Evolutionary conservation across 2,797 vertebrate genomes (phyloP).

Genomic region (Lemur catta): DNA sequence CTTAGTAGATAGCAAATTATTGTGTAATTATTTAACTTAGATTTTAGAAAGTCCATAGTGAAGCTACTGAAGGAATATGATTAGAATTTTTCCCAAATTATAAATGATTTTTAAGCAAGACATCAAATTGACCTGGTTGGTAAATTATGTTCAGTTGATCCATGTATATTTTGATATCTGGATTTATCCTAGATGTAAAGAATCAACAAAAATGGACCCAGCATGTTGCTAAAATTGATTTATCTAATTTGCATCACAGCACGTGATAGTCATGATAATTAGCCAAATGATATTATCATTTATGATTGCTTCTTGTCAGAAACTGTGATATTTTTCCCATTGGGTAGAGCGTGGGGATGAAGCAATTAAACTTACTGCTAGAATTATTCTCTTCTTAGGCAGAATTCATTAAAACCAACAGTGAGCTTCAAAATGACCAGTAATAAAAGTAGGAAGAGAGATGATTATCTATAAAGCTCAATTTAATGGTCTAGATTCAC

Average conservation of each 20-base stretch:
- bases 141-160: neutral
- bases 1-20: neutral
- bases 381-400: conserved; percentile 12
- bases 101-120: conserved; percentile 18
- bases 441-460: conserved; percentile 4
- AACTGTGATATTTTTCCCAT: conserved; percentile 55
- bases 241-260: conserved; percentile 74
- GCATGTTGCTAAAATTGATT: conserved; percentile 44
- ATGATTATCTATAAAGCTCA: neutral
- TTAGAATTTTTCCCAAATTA: neutral
- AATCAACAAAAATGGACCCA: conserved; percentile 35
- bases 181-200: neutral
- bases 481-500: neutral
- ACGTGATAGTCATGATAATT: conserved; percentile 62
- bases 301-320: conserved; percentile 67
- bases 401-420: conserved; percentile 43
- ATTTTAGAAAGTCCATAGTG: neutral
- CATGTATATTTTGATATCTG: neutral
- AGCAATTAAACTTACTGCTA: conserved; percentile 45
- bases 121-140: neutral
- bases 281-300: conserved; percentile 64
- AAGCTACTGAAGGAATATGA: neutral
- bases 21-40: neutral
- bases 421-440: conserved; percentile 24
- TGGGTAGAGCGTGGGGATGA: conserved; percentile 34